Evolutionary conservation across 1,140 invertebrate genomes (phyloP).

Genomic region (Drosophila varians): DNA sequence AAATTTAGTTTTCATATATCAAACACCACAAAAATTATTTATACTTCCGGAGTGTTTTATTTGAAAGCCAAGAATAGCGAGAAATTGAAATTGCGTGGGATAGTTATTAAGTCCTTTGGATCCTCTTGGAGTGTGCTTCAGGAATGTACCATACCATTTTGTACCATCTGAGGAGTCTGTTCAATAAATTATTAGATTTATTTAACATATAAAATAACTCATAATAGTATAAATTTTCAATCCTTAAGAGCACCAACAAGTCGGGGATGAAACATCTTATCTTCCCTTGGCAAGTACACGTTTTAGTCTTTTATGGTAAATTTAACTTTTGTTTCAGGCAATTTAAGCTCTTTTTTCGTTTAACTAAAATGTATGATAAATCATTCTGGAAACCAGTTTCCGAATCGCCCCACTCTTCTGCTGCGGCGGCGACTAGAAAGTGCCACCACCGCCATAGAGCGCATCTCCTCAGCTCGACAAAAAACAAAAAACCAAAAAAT

Average conservation of each 20-base stretch:
- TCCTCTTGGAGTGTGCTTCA: too few species aligned
- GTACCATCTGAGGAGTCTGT: too few species aligned
- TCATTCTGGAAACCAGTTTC: conserved; percentile 75
- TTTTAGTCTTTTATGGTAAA: conserved; percentile 80
- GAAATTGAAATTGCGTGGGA: too few species aligned
- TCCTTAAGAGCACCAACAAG: conserved; percentile 3
- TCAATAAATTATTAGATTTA: too few species aligned
- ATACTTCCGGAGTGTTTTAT: too few species aligned
- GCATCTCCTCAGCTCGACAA: conserved; percentile 42
- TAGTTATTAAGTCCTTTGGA: too few species aligned
- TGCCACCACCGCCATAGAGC: conserved; percentile 59
- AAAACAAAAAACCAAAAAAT: conserved; percentile 17
- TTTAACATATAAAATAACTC: too few species aligned
- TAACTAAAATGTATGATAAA: conserved; percentile 80
- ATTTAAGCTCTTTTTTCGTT: conserved; percentile 62
- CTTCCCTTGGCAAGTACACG: conserved; percentile 62
- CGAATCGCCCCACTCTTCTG: conserved; percentile 45
- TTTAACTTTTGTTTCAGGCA: conserved; percentile 65
- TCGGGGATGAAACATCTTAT: background rate
- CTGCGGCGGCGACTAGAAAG: conserved; percentile 65
- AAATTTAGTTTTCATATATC: too few species aligned
- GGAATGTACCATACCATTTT: too few species aligned
- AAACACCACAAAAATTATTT: too few species aligned
- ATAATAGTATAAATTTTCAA: background rate
- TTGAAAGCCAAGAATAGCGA: too few species aligned